Percentiles rank a stretch among this genome's conserved stretches.
These are phyloP conservation scores for Phyllopteryx taeniolatus DNA, from an alignment of 2,113 vertebrate species.

Conservation along the genomic window DNA sequence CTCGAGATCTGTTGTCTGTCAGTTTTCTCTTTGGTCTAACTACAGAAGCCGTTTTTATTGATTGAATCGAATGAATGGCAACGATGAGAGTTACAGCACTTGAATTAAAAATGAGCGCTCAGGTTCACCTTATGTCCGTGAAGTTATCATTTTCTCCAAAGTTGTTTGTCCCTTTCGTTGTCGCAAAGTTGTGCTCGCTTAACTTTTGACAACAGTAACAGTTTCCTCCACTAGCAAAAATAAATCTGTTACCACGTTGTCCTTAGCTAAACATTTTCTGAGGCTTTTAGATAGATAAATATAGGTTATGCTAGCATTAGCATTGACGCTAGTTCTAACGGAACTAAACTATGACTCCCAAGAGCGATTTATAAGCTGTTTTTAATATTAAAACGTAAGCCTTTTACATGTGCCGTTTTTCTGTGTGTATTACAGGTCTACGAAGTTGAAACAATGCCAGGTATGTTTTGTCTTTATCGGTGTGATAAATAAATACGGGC, in stretches of 20 bases:
- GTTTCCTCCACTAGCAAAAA: not conserved
- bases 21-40: not conserved
- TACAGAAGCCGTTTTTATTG: not conserved
- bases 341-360: not conserved
- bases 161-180: not conserved
- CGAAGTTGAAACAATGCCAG: slow-evolving; percentile 57
- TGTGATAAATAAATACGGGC: not conserved
- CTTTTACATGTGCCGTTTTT: not conserved
- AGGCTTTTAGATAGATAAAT: too few relatives aligned
- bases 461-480: slow-evolving; percentile 34
- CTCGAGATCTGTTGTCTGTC: not conserved
- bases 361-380: not conserved
- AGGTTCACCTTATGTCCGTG: not conserved
- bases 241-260: not conserved
- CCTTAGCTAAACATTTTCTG: not conserved
- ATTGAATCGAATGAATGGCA: not conserved
- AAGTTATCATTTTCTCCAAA: not conserved
- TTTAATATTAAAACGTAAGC: not conserved
- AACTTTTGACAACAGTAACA: not conserved
- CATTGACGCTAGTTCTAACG: not conserved
- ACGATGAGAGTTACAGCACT: not conserved
- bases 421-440: slow-evolving; percentile 50
- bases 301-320: not conserved
- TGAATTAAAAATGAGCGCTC: not conserved
- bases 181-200: too few relatives aligned